Conservation (phyloP, 2,797 vertebrate genomes). For the Lepidocolaptes lacrymiger region DNA sequence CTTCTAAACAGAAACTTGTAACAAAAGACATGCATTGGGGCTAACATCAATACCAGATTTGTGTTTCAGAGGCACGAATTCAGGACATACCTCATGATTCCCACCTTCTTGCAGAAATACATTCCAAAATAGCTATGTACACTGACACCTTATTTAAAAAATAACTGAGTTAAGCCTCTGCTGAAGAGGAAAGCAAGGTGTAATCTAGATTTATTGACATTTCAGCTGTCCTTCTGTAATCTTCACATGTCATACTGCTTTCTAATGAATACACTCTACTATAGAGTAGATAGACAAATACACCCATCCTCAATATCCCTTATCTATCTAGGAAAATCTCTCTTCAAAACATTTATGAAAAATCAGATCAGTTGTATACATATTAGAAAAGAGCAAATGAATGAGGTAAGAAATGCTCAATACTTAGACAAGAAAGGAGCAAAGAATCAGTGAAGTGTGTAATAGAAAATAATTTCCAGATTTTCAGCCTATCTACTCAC, state of each 20-base stretch:
- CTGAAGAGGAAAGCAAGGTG: neutral
- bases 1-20: neutral
- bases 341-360: neutral
- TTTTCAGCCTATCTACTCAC: neutral
- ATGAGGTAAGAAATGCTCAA: neutral
- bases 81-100: neutral
- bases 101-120: neutral
- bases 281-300: neutral
- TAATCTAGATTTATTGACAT: neutral
- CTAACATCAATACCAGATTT: neutral
- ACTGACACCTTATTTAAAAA: neutral
- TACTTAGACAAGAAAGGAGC: neutral
- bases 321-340: neutral
- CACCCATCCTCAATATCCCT: neutral
- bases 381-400: neutral
- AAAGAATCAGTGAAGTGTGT: neutral
- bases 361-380: neutral
- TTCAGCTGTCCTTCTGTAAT: neutral
- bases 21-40: neutral
- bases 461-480: neutral
- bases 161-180: neutral
- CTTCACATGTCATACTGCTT: neutral
- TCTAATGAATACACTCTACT: neutral
- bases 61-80: neutral
- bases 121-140: neutral